Conservation (phyloP, 1,140 invertebrate genomes). For the Brachionus sp. region DNA sequence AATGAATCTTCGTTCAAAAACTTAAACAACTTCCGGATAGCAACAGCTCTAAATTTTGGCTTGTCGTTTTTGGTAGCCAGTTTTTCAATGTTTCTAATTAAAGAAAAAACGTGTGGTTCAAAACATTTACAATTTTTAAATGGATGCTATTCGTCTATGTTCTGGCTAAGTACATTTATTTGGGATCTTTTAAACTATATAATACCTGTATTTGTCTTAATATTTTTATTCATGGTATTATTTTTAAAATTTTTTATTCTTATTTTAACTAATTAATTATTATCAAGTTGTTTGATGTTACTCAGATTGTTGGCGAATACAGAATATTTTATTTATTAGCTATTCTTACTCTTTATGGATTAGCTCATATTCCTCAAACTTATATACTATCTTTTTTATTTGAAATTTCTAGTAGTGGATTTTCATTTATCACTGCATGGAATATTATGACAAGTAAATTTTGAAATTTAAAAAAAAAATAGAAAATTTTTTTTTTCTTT, state of each 20-base stretch:
- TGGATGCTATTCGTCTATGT: conserved; percentile 66
- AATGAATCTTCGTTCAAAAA: not conserved
- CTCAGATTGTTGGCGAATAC: not conserved
- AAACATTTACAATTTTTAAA: conserved; percentile 50
- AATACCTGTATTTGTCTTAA: conserved; percentile 50
- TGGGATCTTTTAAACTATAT: conserved; percentile 66
- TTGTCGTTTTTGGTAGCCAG: conserved; percentile 22
- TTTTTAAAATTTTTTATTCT: not conserved
- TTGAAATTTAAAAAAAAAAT: not conserved
- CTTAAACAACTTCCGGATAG: not conserved
- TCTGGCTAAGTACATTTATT: conserved; percentile 69
- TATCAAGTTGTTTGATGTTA: not conserved
- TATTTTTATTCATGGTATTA: conserved; percentile 46
- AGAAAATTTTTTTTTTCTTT: conserved; percentile 2
- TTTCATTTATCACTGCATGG: conserved; percentile 51
- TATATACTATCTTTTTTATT: conserved; percentile 57
- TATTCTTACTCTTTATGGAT: conserved; percentile 57
- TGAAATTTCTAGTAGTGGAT: conserved; percentile 52
- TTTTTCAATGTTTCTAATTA: conserved; percentile 37
- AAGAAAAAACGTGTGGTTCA: conserved; percentile 32
- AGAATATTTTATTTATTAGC: conserved; percentile 21
- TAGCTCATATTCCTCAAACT: conserved; percentile 53
- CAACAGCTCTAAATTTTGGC: not conserved
- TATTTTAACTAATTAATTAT: not conserved
- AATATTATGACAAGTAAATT: conserved; percentile 32